A percentile compares a stretch with the other conserved stretches of the same genome.
Conservation (phyloP, 2,797 vertebrate species). For the Philypnodon macrostomus region DNA sequence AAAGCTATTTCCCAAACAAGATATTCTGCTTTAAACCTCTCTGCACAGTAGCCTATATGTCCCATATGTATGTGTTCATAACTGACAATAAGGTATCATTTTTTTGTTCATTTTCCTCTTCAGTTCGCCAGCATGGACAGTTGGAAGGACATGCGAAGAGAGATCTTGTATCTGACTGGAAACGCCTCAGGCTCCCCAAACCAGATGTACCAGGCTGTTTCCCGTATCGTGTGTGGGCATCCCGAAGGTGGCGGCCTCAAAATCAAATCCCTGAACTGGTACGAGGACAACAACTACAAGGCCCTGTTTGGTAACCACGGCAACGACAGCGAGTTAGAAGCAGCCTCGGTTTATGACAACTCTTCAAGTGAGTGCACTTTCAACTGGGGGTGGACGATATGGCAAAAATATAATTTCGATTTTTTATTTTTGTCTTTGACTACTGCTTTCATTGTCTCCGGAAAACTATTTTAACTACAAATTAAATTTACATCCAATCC, state of each 20-base stretch:
- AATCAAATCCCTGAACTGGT: constrained; percentile 99
- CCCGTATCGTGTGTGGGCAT: constrained; percentile 93
- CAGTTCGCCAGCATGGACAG: constrained; percentile 89
- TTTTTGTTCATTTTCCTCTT: constrained; percentile 1
- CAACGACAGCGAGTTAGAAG: constrained; percentile 82
- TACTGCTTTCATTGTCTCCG: too few relatives aligned
- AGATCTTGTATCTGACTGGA: constrained; percentile 87
- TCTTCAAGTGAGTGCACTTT: constrained; percentile 84
- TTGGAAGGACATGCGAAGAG: constrained; percentile 93
- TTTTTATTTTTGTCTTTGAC: too few relatives aligned
- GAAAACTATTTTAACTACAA: too few relatives aligned
- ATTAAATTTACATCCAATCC: too few relatives aligned
- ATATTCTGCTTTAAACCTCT: too few relatives aligned
- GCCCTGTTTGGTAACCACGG: constrained; percentile 88
- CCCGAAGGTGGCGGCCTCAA: constrained; percentile 94
- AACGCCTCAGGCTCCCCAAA: constrained; percentile 86
- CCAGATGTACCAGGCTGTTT: constrained; percentile 93
- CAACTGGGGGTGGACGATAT: too few relatives aligned
- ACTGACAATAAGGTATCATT: constrained; percentile 6
- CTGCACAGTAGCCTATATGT: too few relatives aligned
- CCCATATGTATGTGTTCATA: too few relatives aligned
- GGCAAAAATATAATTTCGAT: too few relatives aligned
- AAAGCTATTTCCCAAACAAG: too few relatives aligned
- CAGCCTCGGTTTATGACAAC: constrained; percentile 86
- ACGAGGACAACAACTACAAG: constrained; percentile 98